Percentiles rank a stretch among this genome's conserved stretches.
phyloP scores from a whole-genome alignment of 2,888 invertebrate genomes.

The Xylota sylvarum region DNA sequence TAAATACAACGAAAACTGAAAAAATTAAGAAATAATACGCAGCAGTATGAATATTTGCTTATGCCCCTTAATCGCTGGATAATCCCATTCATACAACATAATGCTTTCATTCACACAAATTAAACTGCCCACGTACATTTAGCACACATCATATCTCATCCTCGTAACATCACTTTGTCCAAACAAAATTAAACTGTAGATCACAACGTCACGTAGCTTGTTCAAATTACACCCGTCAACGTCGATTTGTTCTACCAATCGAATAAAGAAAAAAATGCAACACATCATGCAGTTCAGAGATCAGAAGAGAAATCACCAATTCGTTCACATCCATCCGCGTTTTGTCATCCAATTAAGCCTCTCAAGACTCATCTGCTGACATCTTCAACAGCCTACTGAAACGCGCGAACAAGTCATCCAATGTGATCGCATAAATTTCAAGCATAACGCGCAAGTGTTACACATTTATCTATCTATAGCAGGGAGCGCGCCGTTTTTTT shows the following conservation, averaged over 20 bases:
- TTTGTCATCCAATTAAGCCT: slow-evolving; percentile 67
- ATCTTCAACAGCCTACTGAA: slow-evolving; percentile 36
- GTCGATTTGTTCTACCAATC: slow-evolving; percentile 31
- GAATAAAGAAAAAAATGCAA: slow-evolving; percentile 31
- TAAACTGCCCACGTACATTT: slow-evolving; percentile 13
- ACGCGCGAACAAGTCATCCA: slow-evolving; percentile 15
- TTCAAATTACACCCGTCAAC: slow-evolving; percentile 24
- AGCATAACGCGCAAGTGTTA: slow-evolving; percentile 64
- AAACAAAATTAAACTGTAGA: slow-evolving; percentile 28
- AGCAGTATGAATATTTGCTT: background rate
- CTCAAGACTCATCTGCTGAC: slow-evolving; percentile 48
- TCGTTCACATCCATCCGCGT: slow-evolving; percentile 48
- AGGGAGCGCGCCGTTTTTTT: slow-evolving; percentile 25
- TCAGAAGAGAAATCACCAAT: slow-evolving; percentile 63
- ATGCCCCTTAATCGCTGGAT: background rate
- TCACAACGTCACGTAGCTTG: slow-evolving; percentile 11
- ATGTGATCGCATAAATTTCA: slow-evolving; percentile 65
- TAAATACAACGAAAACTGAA: too few relatives aligned
- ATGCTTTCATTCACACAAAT: background rate
- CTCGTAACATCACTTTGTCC: slow-evolving; percentile 23
- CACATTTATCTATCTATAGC: slow-evolving; percentile 59
- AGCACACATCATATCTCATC: slow-evolving; percentile 4
- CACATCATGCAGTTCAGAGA: slow-evolving; percentile 62
- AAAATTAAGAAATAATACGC: background rate
- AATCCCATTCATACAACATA: slow-evolving; percentile 23